phyloP scores from a whole-genome alignment of 1,140 invertebrate species.

The Listronotus bonariensis region DNA sequence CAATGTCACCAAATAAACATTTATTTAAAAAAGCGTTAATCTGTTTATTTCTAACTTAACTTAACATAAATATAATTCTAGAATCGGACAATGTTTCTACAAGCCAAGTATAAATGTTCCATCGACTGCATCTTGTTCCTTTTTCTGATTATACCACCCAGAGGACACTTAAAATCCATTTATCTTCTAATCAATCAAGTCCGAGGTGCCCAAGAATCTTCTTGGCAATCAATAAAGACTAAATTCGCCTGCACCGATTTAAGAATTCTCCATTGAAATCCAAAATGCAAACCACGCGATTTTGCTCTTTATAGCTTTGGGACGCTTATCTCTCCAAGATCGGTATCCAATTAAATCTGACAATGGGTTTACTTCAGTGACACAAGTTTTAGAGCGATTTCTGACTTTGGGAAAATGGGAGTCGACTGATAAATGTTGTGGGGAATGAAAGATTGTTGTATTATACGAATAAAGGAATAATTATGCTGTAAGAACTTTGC shows the following conservation, averaged over 20 bases:
- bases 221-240: slow-evolving; percentile 34
- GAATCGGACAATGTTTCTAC: too few relatives aligned
- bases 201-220: slow-evolving; percentile 42
- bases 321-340: slow-evolving; percentile 51
- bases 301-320: slow-evolving; percentile 37
- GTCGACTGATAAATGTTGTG: slow-evolving; percentile 20
- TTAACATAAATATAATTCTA: too few relatives aligned
- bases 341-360: slow-evolving; percentile 57
- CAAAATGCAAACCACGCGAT: slow-evolving; percentile 30
- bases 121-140: slow-evolving; percentile 15
- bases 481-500: too few relatives aligned
- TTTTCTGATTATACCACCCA: slow-evolving; percentile 44
- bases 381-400: slow-evolving; percentile 52
- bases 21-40: too few relatives aligned
- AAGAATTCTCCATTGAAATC: slow-evolving; percentile 14
- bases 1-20: too few relatives aligned
- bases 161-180: slow-evolving; percentile 49
- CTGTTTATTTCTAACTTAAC: too few relatives aligned
- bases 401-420: slow-evolving; percentile 34
- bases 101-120: too few relatives aligned
- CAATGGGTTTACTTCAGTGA: slow-evolving; percentile 55
- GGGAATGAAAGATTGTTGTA: slow-evolving; percentile 10
- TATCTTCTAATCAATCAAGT: slow-evolving; percentile 55
- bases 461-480: background rate
- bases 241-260: slow-evolving; percentile 35